These are phyloP conservation scores for Xyrauchen texanus DNA, from an alignment of 2,113 vertebrate genomes.

Conservation along the genomic window DNA sequence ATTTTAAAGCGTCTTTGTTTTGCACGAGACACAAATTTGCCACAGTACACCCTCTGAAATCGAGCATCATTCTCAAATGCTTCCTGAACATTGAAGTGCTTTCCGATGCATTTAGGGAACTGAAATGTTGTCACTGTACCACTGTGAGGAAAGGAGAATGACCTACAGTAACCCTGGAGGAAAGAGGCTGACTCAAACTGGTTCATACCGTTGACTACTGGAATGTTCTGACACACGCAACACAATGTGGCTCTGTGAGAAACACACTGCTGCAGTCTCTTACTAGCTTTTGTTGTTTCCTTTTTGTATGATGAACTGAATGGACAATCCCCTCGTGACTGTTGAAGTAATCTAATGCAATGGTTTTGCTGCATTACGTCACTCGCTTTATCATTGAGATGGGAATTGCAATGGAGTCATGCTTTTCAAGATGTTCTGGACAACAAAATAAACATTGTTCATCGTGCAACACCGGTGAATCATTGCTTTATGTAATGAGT, in stretches of 20 bases:
- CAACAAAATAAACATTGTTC: neutral
- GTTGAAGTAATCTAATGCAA: neutral
- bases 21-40: no score
- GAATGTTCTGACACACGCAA: conserved; percentile 35
- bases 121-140: neutral
- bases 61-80: no score
- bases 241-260: neutral
- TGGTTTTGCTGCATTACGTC: neutral
- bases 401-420: neutral
- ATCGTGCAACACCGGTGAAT: no score
- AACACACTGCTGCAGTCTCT: neutral
- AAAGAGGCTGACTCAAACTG: conserved; percentile 24
- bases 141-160: conserved; percentile 22
- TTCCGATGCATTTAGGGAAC: no score
- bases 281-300: neutral
- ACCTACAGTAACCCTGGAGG: conserved; percentile 60
- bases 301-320: neutral
- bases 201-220: conserved; percentile 26
- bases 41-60: no score
- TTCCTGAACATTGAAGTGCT: no score
- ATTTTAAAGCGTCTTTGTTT: no score
- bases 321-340: neutral
- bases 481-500: no score
- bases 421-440: conserved; percentile 4
- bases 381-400: neutral